A percentile compares a stretch with the other conserved stretches of the same genome.
phyloP scores from a whole-genome alignment of 2,888 invertebrate genomes.

The Mimumesa dahlbomi region DNA sequence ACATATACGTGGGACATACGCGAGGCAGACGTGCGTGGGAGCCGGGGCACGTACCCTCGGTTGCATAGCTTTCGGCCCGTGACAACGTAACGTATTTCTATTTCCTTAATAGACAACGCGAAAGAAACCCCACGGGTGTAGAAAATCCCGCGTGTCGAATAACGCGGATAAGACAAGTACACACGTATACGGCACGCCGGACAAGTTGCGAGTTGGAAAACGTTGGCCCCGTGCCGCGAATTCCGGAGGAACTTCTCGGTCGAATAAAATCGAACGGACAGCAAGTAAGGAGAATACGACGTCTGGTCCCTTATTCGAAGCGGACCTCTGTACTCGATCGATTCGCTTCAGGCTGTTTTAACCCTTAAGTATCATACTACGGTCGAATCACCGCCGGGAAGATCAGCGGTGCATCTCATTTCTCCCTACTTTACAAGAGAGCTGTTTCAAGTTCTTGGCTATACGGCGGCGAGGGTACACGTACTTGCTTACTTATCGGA shows the following conservation, averaged over 20 bases:
- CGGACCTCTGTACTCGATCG: no score
- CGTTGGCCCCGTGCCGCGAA: slow-evolving; percentile 56
- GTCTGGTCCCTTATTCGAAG: no score
- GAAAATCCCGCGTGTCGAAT: slow-evolving; percentile 1
- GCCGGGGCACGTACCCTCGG: slow-evolving; percentile 26
- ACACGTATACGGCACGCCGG: slow-evolving; percentile 53
- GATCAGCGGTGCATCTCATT: no score
- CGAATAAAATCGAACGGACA: slow-evolving; percentile 67
- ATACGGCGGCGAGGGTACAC: no score
- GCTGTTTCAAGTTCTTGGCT: no score
- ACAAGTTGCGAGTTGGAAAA: slow-evolving; percentile 64
- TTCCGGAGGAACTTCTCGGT: slow-evolving; percentile 61
- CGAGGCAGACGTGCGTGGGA: slow-evolving; percentile 10
- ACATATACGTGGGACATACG: background rate
- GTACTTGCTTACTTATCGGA: no score
- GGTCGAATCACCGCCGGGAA: no score
- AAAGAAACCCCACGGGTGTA: no score
- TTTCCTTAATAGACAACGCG: slow-evolving; percentile 58
- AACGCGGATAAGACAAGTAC: background rate
- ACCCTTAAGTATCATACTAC: no score
- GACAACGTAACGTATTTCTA: slow-evolving; percentile 56
- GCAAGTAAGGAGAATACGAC: background rate
- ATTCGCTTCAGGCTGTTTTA: no score
- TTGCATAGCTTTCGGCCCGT: slow-evolving; percentile 23
- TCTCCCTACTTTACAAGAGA: no score